Base-by-base conservation (phyloP, 2,113 vertebrate species). In the Pluvialis apricaria region DNA sequence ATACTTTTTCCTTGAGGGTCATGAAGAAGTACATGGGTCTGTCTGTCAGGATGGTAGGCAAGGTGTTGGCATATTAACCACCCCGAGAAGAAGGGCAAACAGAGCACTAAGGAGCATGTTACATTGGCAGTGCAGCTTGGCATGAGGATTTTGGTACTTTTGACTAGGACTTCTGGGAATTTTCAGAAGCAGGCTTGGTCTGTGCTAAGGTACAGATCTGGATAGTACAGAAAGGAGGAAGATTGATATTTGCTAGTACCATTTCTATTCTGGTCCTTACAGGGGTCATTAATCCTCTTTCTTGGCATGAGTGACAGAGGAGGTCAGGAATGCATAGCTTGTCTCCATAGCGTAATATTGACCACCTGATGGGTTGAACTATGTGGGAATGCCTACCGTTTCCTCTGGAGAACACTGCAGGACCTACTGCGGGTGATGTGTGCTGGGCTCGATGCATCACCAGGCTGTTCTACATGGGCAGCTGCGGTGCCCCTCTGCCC, bases 351-450 rank as follows among this genome's bases (percentile, higher is more conserved):
- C 16, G 13, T 31, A 83, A 51, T 77, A 55, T 6, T 75, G 92
- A 51, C 71, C 68, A 75, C 51, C 42, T 78, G 71, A 38, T 0
- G 2, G 34, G 28, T 3, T 88, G 82, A 88, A 38, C 34, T 83
- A 49, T 47, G 45, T 6, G 5, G n/a, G 22, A 38, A 80, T 55
- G 24, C 15, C 38, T 66, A 3, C 31, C 0, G 1, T 68, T 78
- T 57, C n/a, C 58, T 66, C 51, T 1, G 4, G 29, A 78, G 76
- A n/a, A 76, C 22, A 5, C 31, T 51, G 85, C 62, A 75, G 45
- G 34, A n/a, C 10, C 49, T 68, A 10, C 73, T 19, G 32, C 1
- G 2, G 34, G 62, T 5, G 6, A 9, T 13, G 9, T 0, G 0
- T 1, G 1, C 65, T 3, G 38, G 55, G 57, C 60, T 75, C 3